Evolutionary conservation across 1,140 invertebrate genomes (phyloP).

Genomic region (Microvelia longipes): DNA sequence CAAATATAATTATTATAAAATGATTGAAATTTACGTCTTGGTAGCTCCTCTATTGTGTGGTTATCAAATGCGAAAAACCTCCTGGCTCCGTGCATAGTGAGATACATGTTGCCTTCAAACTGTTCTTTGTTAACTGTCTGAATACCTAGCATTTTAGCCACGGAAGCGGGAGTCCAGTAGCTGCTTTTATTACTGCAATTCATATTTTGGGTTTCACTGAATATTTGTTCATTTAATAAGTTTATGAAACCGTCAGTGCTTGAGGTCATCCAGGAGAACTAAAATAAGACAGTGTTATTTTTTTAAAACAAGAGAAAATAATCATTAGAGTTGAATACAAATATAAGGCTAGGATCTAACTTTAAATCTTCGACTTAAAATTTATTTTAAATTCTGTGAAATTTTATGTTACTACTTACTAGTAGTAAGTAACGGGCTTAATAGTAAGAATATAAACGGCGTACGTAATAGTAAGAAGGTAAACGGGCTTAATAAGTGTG

Average conservation of each 20-base stretch:
- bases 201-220: background rate
- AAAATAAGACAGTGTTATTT: background rate
- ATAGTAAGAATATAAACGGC: too few species aligned
- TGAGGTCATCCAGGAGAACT: background rate
- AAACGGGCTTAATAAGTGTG: too few species aligned
- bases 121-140: slow-evolving; percentile 33
- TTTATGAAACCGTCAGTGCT: background rate
- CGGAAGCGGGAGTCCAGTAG: slow-evolving; percentile 31
- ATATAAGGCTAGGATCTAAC: too few species aligned
- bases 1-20: background rate
- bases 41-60: slow-evolving; percentile 34
- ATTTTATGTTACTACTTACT: too few species aligned
- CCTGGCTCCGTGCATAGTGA: slow-evolving; percentile 30
- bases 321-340: too few species aligned
- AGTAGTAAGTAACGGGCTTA: too few species aligned
- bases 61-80: slow-evolving; percentile 39
- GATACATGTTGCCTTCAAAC: slow-evolving; percentile 38
- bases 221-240: slow-evolving; percentile 2
- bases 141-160: slow-evolving; percentile 40
- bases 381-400: too few species aligned
- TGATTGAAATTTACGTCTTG: slow-evolving; percentile 25
- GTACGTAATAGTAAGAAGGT: too few species aligned
- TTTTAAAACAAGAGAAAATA: background rate
- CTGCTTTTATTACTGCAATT: slow-evolving; percentile 12
- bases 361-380: too few species aligned